Percentiles rank a stretch among this genome's conserved stretches.
phyloP scores from a whole-genome alignment of 2,113 vertebrate species.

The Neoarius graeffei region DNA sequence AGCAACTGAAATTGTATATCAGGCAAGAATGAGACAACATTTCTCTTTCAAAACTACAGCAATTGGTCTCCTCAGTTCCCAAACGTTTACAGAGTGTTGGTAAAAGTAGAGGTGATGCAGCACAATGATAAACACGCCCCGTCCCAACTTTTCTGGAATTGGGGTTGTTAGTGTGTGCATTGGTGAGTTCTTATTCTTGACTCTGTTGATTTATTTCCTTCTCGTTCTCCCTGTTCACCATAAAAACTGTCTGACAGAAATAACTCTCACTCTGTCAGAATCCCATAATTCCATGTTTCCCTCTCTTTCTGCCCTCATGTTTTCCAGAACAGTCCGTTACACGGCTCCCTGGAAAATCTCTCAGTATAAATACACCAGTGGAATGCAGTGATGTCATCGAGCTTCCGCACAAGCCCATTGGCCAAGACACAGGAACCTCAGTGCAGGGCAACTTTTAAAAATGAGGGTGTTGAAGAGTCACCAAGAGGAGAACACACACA shows the following conservation, averaged over 20 bases:
- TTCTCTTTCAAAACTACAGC: too few species aligned
- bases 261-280: neutral
- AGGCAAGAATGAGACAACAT: too few species aligned
- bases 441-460: slow-evolving; percentile 48
- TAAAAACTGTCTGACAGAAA: neutral
- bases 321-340: neutral
- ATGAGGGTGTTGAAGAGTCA: slow-evolving; percentile 15
- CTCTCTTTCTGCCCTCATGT: neutral
- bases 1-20: too few species aligned
- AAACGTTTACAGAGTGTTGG: too few species aligned
- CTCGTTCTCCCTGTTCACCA: neutral
- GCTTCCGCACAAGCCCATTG: slow-evolving; percentile 37
- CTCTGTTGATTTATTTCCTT: neutral
- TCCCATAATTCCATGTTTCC: neutral
- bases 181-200: neutral
- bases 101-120: too few species aligned
- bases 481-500: slow-evolving; percentile 8
- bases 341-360: slow-evolving; percentile 4
- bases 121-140: too few species aligned
- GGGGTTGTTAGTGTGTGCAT: neutral
- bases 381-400: slow-evolving; percentile 47
- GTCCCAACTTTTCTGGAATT: too few species aligned
- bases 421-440: slow-evolving; percentile 18
- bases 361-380: slow-evolving; percentile 43
- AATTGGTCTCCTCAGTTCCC: too few species aligned